These are phyloP conservation scores for Drosophila repleta DNA, from an alignment of 1,140 invertebrate genomes.

Conservation along the genomic window DNA sequence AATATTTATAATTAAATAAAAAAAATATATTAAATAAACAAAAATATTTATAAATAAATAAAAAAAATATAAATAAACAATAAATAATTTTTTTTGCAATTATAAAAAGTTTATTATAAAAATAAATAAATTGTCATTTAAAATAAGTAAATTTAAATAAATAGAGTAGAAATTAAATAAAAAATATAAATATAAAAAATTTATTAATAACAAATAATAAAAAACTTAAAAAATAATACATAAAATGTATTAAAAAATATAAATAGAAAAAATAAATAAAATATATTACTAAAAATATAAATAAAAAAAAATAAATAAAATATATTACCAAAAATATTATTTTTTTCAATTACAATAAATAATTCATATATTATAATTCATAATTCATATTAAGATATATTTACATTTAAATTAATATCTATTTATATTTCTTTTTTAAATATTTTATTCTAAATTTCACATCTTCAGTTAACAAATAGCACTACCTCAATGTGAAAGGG, in stretches of 20 bases:
- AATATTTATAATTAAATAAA: background rate
- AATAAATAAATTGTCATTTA: background rate
- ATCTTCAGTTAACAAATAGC: background rate
- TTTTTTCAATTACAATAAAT: background rate
- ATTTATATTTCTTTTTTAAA: no score
- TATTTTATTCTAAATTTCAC: no score
- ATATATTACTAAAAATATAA: background rate
- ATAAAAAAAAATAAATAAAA: no score
- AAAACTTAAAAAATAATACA: no score
- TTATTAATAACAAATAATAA: no score
- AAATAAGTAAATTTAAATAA: background rate
- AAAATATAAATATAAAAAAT: background rate
- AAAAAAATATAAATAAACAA: no score
- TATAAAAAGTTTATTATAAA: background rate
- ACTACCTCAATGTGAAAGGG: slow-evolving; percentile 8
- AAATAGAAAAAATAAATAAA: no score
- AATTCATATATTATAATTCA: background rate
- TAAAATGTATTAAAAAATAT: no score
- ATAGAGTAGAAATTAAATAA: background rate
- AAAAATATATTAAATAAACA: background rate
- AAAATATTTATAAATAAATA: background rate
- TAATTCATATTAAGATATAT: no score
- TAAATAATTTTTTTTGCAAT: background rate
- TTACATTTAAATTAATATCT: no score
- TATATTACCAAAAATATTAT: background rate